Conservation (phyloP, 64 coral and sea anemone genomes). For the Dendronephthya gigantea region DNA sequence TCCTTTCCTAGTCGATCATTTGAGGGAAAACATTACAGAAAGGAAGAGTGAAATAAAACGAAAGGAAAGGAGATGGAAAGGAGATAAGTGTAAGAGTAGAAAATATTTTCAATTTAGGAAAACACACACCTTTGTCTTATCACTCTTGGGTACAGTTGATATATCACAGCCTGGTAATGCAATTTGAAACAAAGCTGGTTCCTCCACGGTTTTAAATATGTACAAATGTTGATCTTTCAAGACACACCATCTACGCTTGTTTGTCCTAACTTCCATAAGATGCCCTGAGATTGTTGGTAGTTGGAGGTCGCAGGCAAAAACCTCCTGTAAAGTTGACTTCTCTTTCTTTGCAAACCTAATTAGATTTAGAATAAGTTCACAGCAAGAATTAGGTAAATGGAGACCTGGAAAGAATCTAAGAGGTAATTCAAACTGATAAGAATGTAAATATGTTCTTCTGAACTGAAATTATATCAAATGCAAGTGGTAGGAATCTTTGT, state of each 20-base stretch:
- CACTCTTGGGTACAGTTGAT: conserved; percentile 6
- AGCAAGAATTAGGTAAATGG: no score
- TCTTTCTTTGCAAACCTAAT: not conserved
- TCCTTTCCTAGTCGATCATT: no score
- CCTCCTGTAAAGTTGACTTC: not conserved
- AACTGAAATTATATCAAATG: no score
- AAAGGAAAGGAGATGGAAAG: no score
- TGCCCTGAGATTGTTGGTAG: not conserved
- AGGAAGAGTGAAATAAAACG: no score
- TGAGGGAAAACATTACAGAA: no score
- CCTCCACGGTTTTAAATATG: not conserved
- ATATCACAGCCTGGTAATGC: not conserved
- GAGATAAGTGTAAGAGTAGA: no score
- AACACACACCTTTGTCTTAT: not conserved
- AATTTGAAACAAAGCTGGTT: not conserved
- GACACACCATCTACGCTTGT: conserved; percentile 12
- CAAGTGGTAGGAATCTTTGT: no score
- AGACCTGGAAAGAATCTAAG: no score
- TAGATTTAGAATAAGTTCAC: not conserved
- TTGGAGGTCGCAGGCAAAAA: not conserved
- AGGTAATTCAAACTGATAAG: no score
- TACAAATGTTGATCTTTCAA: conserved; percentile 1
- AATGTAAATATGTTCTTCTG: no score
- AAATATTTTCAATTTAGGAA: not conserved
- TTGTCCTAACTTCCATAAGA: not conserved